phyloP scores from a whole-genome alignment of 2,797 vertebrate species.

The Fundulus diaphanus region DNA sequence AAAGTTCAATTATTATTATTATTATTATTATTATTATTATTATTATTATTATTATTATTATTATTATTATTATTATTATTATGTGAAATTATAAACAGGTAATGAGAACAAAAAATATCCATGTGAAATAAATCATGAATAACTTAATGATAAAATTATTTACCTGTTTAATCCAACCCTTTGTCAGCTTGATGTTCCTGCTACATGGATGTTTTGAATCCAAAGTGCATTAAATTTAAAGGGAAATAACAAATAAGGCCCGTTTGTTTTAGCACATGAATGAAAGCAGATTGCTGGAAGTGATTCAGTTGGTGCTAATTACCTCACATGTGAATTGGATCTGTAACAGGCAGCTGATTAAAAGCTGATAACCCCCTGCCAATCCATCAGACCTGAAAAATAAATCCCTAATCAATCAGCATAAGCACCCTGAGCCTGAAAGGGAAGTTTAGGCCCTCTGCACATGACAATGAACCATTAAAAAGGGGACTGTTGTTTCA shows the following conservation, averaged over 20 bases:
- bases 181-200: conserved; percentile 30
- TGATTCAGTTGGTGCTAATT: conserved; percentile 80
- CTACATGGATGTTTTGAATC: conserved; percentile 73
- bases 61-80: too few species aligned
- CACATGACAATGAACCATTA: too few species aligned
- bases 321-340: conserved; percentile 87
- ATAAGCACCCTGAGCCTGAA: not conserved
- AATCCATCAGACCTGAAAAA: conserved; percentile 26
- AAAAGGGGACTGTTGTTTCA: too few species aligned
- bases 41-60: too few species aligned
- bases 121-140: not conserved
- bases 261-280: conserved; percentile 88
- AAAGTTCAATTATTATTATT: too few species aligned
- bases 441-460: too few species aligned
- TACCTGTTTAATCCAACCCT: not conserved
- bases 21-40: too few species aligned
- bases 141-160: too few species aligned
- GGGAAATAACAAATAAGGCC: conserved; percentile 84
- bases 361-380: conserved; percentile 81
- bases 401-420: conserved; percentile 3
- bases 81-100: not conserved
- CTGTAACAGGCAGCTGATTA: conserved; percentile 83
- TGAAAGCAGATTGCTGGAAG: conserved; percentile 79
- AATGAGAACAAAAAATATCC: not conserved
- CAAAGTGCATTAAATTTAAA: conserved; percentile 80